Conservation (phyloP, 2,888 invertebrate genomes). For the Folsomia candida region DNA sequence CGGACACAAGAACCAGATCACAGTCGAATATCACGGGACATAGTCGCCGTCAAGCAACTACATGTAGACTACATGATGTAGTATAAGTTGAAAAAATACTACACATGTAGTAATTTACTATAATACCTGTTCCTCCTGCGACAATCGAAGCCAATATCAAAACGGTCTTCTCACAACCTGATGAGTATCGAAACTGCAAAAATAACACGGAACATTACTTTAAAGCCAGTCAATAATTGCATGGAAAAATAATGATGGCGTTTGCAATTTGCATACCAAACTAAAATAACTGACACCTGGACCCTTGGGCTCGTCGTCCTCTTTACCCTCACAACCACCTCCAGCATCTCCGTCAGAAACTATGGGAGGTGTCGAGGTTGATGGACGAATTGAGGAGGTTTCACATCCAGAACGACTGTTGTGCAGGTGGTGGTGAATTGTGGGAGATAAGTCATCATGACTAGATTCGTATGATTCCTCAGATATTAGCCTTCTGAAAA, state of each 20-base stretch:
- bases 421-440: too few species aligned
- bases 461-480: neutral
- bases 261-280: neutral
- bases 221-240: neutral
- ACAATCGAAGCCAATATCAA: constrained; percentile 16
- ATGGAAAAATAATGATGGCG: neutral
- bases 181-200: constrained; percentile 37
- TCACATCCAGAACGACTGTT: neutral
- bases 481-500: neutral
- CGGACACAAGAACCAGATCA: too few species aligned
- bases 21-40: too few species aligned
- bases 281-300: constrained; percentile 9
- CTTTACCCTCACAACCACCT: neutral
- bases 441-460: too few species aligned
- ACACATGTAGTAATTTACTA: too few species aligned
- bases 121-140: constrained; percentile 17
- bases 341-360: neutral
- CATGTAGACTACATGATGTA: too few species aligned
- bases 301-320: neutral
- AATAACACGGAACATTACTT: neutral
- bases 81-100: too few species aligned
- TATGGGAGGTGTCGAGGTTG: neutral
- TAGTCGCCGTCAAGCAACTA: too few species aligned
- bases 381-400: neutral
- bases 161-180: constrained; percentile 26